A percentile compares a stretch with the other conserved stretches of the same genome.
phyloP scores from a whole-genome alignment of 1,140 invertebrate genomes.

The Drosophila cardini region DNA sequence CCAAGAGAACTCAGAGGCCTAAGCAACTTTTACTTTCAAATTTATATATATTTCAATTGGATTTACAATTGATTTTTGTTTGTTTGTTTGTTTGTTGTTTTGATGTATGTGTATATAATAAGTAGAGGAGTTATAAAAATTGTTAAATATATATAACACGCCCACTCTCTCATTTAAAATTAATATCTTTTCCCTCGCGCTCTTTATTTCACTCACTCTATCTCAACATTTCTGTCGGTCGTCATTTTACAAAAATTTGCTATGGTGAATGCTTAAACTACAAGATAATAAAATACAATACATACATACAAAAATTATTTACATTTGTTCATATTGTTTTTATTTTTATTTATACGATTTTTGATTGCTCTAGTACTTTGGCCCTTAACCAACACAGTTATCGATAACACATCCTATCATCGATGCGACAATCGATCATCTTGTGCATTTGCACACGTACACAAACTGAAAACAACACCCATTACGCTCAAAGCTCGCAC shows the following conservation, averaged over 20 bases:
- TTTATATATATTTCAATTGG: slow-evolving; percentile 46
- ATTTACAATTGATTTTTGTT: slow-evolving; percentile 37
- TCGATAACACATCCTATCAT: slow-evolving; percentile 38
- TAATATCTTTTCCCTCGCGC: slow-evolving; percentile 28
- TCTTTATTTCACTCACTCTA: slow-evolving; percentile 10
- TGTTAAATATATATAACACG: slow-evolving; percentile 44
- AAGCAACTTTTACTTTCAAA: slow-evolving; percentile 33
- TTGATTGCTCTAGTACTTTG: slow-evolving; percentile 42
- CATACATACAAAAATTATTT: slow-evolving; percentile 53
- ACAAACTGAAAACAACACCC: slow-evolving; percentile 15
- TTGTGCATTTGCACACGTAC: slow-evolving; percentile 6
- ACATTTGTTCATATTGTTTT: slow-evolving; percentile 33
- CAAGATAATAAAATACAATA: slow-evolving; percentile 30
- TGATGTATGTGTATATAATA: slow-evolving; percentile 21
- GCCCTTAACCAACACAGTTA: slow-evolving; percentile 31
- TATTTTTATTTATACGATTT: slow-evolving; percentile 27
- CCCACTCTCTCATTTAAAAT: slow-evolving; percentile 29
- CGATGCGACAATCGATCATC: slow-evolving; percentile 27
- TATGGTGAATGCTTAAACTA: slow-evolving; percentile 45
- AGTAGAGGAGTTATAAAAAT: slow-evolving; percentile 45
- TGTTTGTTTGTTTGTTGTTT: background rate
- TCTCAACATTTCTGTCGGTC: slow-evolving; percentile 13
- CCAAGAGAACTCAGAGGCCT: slow-evolving; percentile 14
- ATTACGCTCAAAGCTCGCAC: background rate
- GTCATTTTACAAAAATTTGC: slow-evolving; percentile 43